These are phyloP conservation scores for Acleris cristana DNA, from an alignment of 2,888 invertebrate genomes.

Conservation along the genomic window DNA sequence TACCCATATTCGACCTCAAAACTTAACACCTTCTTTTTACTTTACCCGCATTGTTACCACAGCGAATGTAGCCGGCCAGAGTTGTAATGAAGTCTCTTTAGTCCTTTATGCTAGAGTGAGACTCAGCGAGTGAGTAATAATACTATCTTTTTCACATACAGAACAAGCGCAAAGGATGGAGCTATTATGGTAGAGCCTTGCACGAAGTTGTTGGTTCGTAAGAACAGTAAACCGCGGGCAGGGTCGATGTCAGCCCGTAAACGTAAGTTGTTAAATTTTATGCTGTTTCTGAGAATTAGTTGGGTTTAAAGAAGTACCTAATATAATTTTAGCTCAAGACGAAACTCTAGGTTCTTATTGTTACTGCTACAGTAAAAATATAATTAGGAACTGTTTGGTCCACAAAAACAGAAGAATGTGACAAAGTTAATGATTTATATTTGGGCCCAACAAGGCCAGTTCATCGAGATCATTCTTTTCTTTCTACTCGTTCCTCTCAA, in stretches of 20 bases:
- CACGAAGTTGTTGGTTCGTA: constrained; percentile 18
- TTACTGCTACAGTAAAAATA: neutral
- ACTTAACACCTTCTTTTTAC: constrained; percentile 6
- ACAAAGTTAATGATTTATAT: constrained; percentile 13
- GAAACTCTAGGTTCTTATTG: neutral
- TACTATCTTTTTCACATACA: constrained; percentile 11
- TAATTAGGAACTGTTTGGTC: neutral
- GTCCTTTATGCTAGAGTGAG: constrained; percentile 9
- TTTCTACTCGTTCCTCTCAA: constrained; percentile 60
- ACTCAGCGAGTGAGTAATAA: constrained; percentile 3
- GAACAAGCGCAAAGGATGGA: constrained; percentile 8
- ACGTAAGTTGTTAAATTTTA: constrained; percentile 58
- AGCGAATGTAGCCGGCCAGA: constrained; percentile 7
- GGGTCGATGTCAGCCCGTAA: constrained; percentile 45
- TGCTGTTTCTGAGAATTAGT: constrained; percentile 50
- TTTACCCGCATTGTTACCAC: constrained; percentile 1
- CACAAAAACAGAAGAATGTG: neutral
- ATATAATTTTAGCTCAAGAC: neutral
- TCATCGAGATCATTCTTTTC: constrained; percentile 23
- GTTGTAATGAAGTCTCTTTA: constrained; percentile 18
- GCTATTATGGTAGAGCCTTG: constrained; percentile 8
- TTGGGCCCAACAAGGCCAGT: constrained; percentile 11
- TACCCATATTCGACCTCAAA: constrained; percentile 5
- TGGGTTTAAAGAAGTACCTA: neutral
- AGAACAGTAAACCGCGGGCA: constrained; percentile 16